Evolutionary conservation across 2,797 vertebrate genomes (phyloP).

Genomic region (Artibeus lituratus): DNA sequence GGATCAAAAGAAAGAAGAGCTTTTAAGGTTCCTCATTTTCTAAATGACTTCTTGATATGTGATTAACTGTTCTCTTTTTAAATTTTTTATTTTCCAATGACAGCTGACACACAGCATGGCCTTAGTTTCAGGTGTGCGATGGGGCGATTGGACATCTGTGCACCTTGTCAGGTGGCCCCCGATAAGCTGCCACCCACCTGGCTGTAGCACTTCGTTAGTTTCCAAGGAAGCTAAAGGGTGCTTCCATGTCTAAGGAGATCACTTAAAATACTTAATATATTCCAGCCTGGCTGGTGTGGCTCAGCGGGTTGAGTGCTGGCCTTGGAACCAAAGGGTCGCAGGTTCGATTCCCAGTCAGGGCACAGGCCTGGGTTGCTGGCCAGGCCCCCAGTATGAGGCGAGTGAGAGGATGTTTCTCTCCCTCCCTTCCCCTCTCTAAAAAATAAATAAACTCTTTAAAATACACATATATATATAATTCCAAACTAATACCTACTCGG

Average conservation of each 20-base stretch:
- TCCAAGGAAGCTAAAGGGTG: background rate
- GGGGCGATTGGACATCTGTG: background rate
- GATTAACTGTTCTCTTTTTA: background rate
- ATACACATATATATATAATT: background rate
- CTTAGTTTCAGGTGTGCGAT: too few species aligned
- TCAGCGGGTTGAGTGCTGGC: background rate
- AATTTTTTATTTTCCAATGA: too few species aligned
- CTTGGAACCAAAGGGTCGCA: background rate
- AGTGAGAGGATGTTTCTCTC: background rate
- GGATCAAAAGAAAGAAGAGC: background rate
- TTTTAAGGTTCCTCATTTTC: background rate
- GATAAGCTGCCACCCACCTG: background rate
- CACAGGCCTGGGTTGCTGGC: background rate
- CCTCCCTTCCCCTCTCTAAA: background rate
- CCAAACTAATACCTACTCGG: too few species aligned
- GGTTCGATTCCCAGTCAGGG: background rate
- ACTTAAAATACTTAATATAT: background rate
- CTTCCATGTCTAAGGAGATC: background rate
- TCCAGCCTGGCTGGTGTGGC: background rate
- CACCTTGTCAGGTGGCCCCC: background rate
- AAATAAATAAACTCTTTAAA: background rate
- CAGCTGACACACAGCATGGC: background rate
- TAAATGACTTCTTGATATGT: background rate
- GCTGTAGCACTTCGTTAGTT: rapidly evolving
- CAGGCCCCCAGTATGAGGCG: too few species aligned